Percentiles rank a stretch among this genome's conserved stretches.
Conservation (phyloP, 2,888 invertebrate species). For the Metalampra italica region DNA sequence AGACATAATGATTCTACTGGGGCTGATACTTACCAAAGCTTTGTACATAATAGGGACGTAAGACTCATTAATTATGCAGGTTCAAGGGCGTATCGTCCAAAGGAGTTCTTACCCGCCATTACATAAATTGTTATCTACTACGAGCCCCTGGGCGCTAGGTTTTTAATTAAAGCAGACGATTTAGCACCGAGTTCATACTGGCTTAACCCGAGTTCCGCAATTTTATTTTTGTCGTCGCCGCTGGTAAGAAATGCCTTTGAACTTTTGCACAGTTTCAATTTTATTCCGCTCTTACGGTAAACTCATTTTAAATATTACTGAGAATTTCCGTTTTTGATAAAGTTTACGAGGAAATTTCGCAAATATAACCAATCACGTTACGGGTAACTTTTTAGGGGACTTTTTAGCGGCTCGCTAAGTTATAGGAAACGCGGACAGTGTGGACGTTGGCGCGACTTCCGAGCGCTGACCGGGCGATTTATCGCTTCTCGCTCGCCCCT, state of each 20-base stretch:
- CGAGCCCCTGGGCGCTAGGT: conserved; percentile 51
- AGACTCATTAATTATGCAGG: conserved; percentile 56
- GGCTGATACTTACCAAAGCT: conserved; percentile 16
- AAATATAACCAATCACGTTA: not conserved
- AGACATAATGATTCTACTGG: conserved; percentile 21
- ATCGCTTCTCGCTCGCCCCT: conserved; percentile 39
- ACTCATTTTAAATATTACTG: not conserved
- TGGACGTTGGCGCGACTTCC: conserved; percentile 13
- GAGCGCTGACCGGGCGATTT: conserved; percentile 38
- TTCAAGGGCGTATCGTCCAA: conserved; percentile 49
- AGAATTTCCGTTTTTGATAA: not conserved
- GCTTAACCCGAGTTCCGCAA: conserved; percentile 53
- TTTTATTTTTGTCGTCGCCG: conserved; percentile 50
- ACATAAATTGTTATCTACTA: conserved; percentile 66
- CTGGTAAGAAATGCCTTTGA: conserved; percentile 23
- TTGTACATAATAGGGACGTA: conserved; percentile 3
- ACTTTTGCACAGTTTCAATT: conserved; percentile 4
- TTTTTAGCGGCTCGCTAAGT: conserved; percentile 5
- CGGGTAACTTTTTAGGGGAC: not conserved
- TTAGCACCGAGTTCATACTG: conserved; percentile 42
- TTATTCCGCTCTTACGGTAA: not conserved
- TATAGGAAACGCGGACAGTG: conserved; percentile 7
- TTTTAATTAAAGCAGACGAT: conserved; percentile 70
- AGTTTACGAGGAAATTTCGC: not conserved
- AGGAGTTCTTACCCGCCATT: conserved; percentile 59